These are phyloP conservation scores for Lutjanus argentimaculatus DNA, from an alignment of 2,797 vertebrate genomes.

Conservation along the genomic window DNA sequence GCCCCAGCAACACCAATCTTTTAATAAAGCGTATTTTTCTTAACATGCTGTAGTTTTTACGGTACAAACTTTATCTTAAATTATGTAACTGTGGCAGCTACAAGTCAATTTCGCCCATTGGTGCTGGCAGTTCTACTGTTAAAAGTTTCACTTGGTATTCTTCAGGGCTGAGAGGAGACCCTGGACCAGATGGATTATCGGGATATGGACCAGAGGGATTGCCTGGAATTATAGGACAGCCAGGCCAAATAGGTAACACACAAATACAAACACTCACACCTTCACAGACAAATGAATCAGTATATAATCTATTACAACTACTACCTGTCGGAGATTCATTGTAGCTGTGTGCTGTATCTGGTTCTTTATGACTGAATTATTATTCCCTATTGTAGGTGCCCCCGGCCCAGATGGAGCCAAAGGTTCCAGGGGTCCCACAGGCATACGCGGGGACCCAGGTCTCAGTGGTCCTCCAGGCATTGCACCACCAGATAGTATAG, in stretches of 20 bases:
- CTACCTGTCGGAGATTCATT: not conserved
- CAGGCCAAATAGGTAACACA: constrained; percentile 74
- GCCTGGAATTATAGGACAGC: constrained; percentile 66
- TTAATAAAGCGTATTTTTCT: no score
- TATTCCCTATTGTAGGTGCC: constrained; percentile 56
- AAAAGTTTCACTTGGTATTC: constrained; percentile 2
- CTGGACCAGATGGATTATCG: constrained; percentile 69
- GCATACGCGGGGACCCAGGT: constrained; percentile 60
- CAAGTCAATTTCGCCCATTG: no score
- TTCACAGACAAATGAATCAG: not conserved
- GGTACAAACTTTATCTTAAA: no score
- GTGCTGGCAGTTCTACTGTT: not conserved
- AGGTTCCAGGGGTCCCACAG: constrained; percentile 62
- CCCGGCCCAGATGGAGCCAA: constrained; percentile 65
- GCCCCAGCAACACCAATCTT: no score
- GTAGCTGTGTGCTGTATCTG: not conserved
- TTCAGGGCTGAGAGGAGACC: constrained; percentile 74
- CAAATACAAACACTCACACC: not conserved
- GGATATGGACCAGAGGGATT: constrained; percentile 62
- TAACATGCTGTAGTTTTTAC: no score
- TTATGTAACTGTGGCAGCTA: no score
- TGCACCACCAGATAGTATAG: rapidly evolving
- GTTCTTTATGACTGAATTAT: constrained; percentile 4
- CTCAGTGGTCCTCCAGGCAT: constrained; percentile 39
- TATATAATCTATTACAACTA: not conserved